A percentile compares a stretch with the other conserved stretches of the same genome.
Evolutionary conservation across 2,113 vertebrate species (phyloP).

Genomic region (Corythornis vintsioides): DNA sequence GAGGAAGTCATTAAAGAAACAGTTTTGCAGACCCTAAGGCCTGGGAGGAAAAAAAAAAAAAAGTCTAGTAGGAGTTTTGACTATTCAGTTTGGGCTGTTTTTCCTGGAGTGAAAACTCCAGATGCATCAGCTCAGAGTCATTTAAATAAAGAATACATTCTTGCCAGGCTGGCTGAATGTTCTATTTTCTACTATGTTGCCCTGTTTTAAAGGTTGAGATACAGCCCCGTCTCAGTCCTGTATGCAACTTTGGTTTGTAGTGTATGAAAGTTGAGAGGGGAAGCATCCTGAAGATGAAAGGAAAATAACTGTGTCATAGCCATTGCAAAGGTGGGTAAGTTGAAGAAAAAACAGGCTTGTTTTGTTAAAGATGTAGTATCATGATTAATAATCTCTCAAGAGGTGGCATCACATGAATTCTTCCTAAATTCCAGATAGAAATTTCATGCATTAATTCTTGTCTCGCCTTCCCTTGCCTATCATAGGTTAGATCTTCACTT

Average conservation of each 20-base stretch:
- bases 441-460: neutral
- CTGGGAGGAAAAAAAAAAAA: neutral
- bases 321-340: neutral
- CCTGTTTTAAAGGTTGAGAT: neutral
- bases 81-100: neutral
- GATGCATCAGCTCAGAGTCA: neutral
- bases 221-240: neutral
- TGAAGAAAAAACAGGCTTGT: neutral
- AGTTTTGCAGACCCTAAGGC: neutral
- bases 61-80: neutral
- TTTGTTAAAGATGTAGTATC: neutral
- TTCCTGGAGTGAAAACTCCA: neutral
- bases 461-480: neutral
- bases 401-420: neutral
- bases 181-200: neutral
- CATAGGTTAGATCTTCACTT: neutral
- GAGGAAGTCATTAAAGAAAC: neutral
- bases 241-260: neutral
- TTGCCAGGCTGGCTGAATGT: neutral
- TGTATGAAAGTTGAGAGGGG: neutral
- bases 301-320: neutral
- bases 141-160: neutral
- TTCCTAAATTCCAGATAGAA: neutral
- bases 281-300: neutral
- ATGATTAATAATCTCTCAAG: neutral